Percentiles rank a stretch among this genome's conserved stretches.
Evolutionary conservation across 2,797 vertebrate genomes (phyloP).

Genomic region (Alcedo quadribrachys): DNA sequence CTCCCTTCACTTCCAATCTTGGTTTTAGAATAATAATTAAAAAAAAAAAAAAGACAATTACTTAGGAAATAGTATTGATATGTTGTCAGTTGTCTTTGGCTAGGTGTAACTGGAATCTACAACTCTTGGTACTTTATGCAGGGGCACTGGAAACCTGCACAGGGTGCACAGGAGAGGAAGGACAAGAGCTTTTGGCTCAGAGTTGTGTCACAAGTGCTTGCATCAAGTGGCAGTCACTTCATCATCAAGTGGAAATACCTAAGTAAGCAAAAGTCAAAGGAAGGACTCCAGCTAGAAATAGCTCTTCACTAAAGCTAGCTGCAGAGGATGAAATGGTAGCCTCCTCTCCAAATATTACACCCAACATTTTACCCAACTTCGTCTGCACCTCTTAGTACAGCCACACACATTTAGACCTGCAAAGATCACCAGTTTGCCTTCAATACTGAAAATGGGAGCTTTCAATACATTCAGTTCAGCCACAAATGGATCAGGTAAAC

Average conservation of each 20-base stretch:
- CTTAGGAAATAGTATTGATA: not conserved
- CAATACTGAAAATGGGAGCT: not conserved
- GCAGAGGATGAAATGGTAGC: constrained; percentile 11
- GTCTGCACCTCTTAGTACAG: not conserved
- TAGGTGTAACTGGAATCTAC: not conserved
- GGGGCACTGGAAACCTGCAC: not conserved
- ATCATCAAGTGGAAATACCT: constrained; percentile 68
- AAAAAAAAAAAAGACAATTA: not conserved
- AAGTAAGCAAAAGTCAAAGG: constrained; percentile 76
- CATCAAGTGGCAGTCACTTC: constrained; percentile 61
- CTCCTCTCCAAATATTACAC: not conserved
- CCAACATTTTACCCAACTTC: not conserved
- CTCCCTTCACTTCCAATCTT: not conserved
- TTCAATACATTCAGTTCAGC: not conserved
- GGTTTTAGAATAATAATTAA: not conserved
- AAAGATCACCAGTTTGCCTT: not conserved
- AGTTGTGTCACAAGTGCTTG: constrained; percentile 60
- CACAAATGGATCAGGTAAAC: not conserved
- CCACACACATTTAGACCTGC: not conserved
- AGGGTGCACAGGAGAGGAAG: not conserved
- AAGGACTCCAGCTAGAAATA: constrained; percentile 73
- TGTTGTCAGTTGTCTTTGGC: not conserved
- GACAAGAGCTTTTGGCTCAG: constrained; percentile 49
- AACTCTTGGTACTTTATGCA: not conserved
- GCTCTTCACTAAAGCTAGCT: constrained; percentile 47